Conservation (phyloP, 2,888 invertebrate species). For the Ormyrus thymus region DNA sequence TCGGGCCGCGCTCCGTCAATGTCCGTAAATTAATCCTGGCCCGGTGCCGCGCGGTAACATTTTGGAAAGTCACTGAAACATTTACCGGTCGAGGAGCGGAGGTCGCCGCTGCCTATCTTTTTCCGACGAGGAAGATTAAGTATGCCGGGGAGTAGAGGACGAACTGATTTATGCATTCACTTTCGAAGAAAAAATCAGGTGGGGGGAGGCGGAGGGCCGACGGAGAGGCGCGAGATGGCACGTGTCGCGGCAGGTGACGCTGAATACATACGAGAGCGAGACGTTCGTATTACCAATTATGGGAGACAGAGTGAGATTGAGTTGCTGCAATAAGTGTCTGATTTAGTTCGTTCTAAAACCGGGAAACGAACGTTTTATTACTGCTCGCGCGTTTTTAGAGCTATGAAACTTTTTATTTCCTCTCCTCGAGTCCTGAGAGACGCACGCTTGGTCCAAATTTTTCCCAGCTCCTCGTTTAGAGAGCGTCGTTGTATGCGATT, state of each 20-base stretch:
- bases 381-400: too few relatives aligned
- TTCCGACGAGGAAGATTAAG: slow-evolving; percentile 24
- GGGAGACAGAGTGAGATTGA: not conserved
- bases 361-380: too few relatives aligned
- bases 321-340: not conserved
- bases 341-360: too few relatives aligned
- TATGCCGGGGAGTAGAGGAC: slow-evolving; percentile 10
- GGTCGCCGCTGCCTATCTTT: not conserved
- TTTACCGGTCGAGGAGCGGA: slow-evolving; percentile 10
- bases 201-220: not conserved
- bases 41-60: not conserved
- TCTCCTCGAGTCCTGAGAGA: too few relatives aligned
- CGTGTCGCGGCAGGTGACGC: slow-evolving; percentile 19
- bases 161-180: slow-evolving; percentile 36
- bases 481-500: too few relatives aligned
- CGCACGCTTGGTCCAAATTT: too few relatives aligned
- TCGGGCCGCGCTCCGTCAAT: not conserved
- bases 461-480: too few relatives aligned
- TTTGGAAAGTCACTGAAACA: slow-evolving; percentile 28
- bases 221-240: not conserved
- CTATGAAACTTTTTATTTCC: too few relatives aligned
- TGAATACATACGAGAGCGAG: not conserved
- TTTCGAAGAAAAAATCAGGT: not conserved
- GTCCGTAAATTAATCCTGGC: not conserved
- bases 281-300: slow-evolving; percentile 3